A percentile compares a stretch with the other conserved stretches of the same genome.
Evolutionary conservation across 2,888 invertebrate species (phyloP).

Genomic region (Automeris io): DNA sequence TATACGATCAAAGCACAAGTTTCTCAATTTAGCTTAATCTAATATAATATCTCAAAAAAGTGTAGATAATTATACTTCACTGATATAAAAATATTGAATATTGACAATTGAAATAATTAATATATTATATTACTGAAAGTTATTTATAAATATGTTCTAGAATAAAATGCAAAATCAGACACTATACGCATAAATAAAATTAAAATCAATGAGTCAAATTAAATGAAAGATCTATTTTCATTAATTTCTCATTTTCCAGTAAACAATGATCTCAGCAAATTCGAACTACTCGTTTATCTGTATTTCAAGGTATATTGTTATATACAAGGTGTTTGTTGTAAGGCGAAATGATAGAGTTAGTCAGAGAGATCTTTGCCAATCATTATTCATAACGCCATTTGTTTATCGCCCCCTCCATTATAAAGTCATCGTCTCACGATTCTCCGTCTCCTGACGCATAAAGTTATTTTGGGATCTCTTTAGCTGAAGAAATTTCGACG

Average conservation of each 20-base stretch:
- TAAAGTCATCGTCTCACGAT: slow-evolving; percentile 51
- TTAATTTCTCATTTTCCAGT: slow-evolving; percentile 15
- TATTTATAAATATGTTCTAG: no score
- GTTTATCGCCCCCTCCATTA: slow-evolving; percentile 50
- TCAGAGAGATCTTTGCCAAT: slow-evolving; percentile 55
- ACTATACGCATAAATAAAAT: no score
- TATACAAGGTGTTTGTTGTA: no score
- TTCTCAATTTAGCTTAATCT: no score
- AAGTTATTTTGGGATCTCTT: slow-evolving; percentile 47
- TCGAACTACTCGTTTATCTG: slow-evolving; percentile 17
- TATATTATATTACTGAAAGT: no score
- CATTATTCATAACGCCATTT: slow-evolving; percentile 52
- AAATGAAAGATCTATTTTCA: not conserved
- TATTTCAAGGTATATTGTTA: slow-evolving; percentile 29
- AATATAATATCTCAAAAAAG: no score
- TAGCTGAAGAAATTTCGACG: slow-evolving; percentile 26
- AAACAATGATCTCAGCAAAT: slow-evolving; percentile 27
- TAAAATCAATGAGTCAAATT: not conserved
- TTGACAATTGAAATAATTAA: no score
- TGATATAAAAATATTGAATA: no score
- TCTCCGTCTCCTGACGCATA: slow-evolving; percentile 54
- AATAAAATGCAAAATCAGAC: no score
- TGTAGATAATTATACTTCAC: no score
- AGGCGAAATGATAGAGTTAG: slow-evolving; percentile 29
- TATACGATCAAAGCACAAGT: no score